Evolutionary conservation across 1,140 invertebrate species (phyloP).

Genomic region (Augochlora pura): DNA sequence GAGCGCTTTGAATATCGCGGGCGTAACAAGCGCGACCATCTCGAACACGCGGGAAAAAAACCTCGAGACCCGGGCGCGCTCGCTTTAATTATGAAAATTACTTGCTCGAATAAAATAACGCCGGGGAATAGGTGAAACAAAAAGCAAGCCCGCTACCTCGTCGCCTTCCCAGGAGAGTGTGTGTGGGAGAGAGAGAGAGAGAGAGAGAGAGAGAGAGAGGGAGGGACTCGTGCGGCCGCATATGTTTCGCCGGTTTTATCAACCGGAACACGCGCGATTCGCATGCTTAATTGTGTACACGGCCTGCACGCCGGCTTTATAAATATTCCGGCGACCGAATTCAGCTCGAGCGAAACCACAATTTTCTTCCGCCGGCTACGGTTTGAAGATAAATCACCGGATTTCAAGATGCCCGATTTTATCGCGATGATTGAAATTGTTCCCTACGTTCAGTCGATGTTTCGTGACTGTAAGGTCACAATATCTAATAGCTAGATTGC

Average conservation of each 20-base stretch:
- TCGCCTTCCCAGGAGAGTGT: background rate
- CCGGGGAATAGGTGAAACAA: background rate
- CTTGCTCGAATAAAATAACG: conserved; percentile 10
- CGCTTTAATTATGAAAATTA: conserved; percentile 44
- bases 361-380: no score
- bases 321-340: background rate
- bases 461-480: no score
- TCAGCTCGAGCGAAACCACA: background rate
- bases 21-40: background rate
- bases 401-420: no score
- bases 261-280: conserved; percentile 36
- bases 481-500: no score
- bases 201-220: no score
- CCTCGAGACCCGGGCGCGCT: background rate
- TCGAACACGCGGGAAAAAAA: conserved; percentile 9
- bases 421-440: no score
- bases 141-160: background rate
- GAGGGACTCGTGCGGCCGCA: no score
- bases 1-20: conserved; percentile 2
- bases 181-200: no score
- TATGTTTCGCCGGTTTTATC: conserved; percentile 38
- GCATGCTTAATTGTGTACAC: conserved; percentile 41
- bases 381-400: no score
- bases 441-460: no score
- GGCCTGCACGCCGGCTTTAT: background rate